Evolutionary conservation across 2,797 vertebrate genomes (phyloP).

Genomic region (Darevskia mixta): DNA sequence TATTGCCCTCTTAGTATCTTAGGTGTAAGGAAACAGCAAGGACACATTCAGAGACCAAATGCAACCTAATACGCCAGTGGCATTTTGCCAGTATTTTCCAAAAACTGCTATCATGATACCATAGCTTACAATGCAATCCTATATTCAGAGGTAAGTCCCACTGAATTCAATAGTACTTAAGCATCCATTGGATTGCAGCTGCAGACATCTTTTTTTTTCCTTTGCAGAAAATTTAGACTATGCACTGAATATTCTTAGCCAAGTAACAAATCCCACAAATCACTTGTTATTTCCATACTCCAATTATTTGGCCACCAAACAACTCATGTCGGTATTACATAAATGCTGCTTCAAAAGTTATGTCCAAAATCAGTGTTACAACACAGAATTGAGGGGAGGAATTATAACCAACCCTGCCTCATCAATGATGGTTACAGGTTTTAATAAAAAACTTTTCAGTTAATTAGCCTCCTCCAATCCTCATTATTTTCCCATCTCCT

Average conservation of each 20-base stretch:
- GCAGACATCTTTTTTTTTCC: too few relatives aligned
- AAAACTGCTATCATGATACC: too few relatives aligned
- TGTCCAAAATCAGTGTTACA: background rate
- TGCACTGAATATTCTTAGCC: background rate
- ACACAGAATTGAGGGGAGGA: rapidly evolving
- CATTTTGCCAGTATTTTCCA: too few relatives aligned
- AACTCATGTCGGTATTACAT: background rate
- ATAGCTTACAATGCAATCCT: too few relatives aligned
- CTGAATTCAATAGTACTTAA: too few relatives aligned
- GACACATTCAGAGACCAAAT: too few relatives aligned
- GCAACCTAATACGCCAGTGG: too few relatives aligned
- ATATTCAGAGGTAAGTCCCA: too few relatives aligned
- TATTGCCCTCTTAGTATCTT: too few relatives aligned
- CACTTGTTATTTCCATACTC: background rate
- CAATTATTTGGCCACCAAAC: background rate
- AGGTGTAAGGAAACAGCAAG: too few relatives aligned
- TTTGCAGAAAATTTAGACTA: background rate
- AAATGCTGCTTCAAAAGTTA: background rate
- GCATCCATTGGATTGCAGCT: too few relatives aligned
- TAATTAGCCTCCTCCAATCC: background rate
- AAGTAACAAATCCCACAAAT: background rate
- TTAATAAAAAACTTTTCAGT: background rate
- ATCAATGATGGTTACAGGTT: background rate
- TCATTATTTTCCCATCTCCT: slow-evolving; percentile 24
- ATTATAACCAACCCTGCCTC: background rate